These are phyloP conservation scores for Drosophila mojavensis DNA, from an alignment of 1,140 invertebrate species.

Conservation along the genomic window DNA sequence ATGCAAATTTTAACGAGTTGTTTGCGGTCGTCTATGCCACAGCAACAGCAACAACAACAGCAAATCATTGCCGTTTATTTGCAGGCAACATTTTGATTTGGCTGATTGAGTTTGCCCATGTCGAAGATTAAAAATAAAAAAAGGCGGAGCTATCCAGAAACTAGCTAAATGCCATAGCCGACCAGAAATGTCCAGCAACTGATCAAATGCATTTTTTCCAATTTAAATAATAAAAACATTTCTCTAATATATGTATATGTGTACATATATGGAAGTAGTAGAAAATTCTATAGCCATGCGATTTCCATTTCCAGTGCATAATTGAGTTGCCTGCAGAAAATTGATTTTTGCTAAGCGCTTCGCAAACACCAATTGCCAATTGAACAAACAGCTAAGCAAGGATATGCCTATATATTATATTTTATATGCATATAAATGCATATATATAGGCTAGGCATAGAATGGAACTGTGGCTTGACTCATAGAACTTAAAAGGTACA, in stretches of 20 bases:
- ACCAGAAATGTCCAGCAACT: constrained; percentile 7
- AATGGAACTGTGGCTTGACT: too few species aligned
- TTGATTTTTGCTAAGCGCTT: constrained; percentile 4
- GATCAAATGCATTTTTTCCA: constrained; percentile 36
- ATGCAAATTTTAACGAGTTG: constrained; percentile 79
- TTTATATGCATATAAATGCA: background rate
- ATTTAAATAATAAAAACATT: constrained; percentile 29
- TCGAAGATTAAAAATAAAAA: constrained; percentile 1
- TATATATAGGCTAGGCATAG: background rate
- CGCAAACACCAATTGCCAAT: background rate
- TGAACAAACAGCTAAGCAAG: background rate
- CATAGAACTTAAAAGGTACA: too few species aligned
- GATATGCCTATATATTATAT: background rate
- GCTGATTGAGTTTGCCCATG: constrained; percentile 64
- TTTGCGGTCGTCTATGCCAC: constrained; percentile 64
- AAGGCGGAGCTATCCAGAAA: background rate
- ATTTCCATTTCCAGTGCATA: background rate
- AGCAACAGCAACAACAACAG: constrained; percentile 52
- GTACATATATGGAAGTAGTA: background rate
- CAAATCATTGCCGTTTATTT: constrained; percentile 72
- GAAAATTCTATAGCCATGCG: background rate
- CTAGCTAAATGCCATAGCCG: constrained; percentile 4
- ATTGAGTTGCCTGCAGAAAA: constrained; percentile 8
- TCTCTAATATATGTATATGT: background rate
- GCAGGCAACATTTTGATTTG: constrained; percentile 72